A percentile compares a stretch with the other conserved stretches of the same genome.
phyloP scores from a whole-genome alignment of 2,113 vertebrate species.

The Gambusia affinis region DNA sequence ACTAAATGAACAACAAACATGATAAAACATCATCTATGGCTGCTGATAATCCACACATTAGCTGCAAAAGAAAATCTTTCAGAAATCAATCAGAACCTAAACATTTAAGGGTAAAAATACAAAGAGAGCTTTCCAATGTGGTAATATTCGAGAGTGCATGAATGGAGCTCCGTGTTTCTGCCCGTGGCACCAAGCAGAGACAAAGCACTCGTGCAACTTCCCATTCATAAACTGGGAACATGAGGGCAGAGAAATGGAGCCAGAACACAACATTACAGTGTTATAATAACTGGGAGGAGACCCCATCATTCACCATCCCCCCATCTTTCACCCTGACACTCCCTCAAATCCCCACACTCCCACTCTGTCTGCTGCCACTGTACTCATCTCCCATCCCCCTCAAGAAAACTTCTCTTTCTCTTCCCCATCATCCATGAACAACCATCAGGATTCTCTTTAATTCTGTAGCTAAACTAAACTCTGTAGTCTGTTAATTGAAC shows the following conservation, averaged over 20 bases:
- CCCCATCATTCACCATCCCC: conserved; percentile 34
- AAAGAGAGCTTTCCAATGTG: conserved; percentile 38
- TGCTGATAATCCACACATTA: conserved; percentile 33
- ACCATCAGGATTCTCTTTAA: conserved; percentile 19
- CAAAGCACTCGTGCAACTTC: conserved; percentile 55
- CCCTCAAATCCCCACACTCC: conserved; percentile 46
- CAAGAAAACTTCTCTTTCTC: conserved; percentile 21
- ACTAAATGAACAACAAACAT: background rate
- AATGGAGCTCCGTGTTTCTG: conserved; percentile 63
- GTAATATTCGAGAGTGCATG: conserved; percentile 49
- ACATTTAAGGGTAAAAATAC: conserved; percentile 21
- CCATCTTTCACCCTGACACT: conserved; percentile 24
- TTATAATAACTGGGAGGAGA: conserved; percentile 44
- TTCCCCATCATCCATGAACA: conserved; percentile 37
- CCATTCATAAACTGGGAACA: conserved; percentile 51
- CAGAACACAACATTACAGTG: conserved; percentile 28
- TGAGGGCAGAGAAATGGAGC: conserved; percentile 41
- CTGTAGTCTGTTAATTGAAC: background rate
- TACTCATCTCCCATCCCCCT: conserved; percentile 41
- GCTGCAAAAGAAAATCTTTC: conserved; percentile 38
- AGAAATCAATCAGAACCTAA: conserved; percentile 38
- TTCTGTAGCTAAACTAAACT: conserved; percentile 11
- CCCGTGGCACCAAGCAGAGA: conserved; percentile 48
- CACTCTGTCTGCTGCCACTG: conserved; percentile 4
- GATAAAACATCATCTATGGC: background rate